Base-by-base conservation (phyloP, 2,797 vertebrate species). In the Acrossocheilus fasciatus region DNA sequence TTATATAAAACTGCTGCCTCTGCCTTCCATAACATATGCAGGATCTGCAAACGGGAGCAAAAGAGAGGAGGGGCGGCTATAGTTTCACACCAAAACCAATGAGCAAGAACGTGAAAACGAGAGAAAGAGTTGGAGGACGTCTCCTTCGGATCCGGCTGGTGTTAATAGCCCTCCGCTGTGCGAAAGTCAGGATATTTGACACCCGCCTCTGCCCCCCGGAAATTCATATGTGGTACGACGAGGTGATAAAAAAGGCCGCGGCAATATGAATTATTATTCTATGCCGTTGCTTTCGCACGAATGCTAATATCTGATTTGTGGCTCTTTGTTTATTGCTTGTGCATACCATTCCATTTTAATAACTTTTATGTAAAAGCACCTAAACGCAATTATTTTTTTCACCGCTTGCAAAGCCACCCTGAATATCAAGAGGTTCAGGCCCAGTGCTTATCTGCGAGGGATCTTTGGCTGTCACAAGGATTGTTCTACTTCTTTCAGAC, bases 351-450 rank as follows among this genome's bases (percentile, higher is more conserved):
- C 82, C 66, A 89, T 84, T 88, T 88, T 91, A 87, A 89, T 88
- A 90, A 87, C 52, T 88, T 89, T 89, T 90, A 78, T 81, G 88
- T 89, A 91, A 89, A 90, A 89, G 85, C 79, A 81, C 82, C 80
- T 87, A 86, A 90, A 89, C 20, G 76, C 87, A 88, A 91, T 90
- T 90, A 89, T 92, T 92, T 82, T 52, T n/a, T 86, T 36, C 79
- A 81, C 80, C 7, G 26, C 85, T 39, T 47, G 52, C 26, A 11
- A 82, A 83, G 73, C 81, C 84, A 43, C 34, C 34, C 41, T 52
- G 82, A 85, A 87, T 91, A 90, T 85, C 82, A 89, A 84, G 80
- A 68, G 86, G 74, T 54, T 78, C 15, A 36, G 75, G 62, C 74
- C 59, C 50, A 30, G 54, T 68, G 57, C 18, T 81, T 82, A 88